Evolutionary conservation across 2,888 invertebrate species (phyloP).

Genomic region (Eucera pruinosa): DNA sequence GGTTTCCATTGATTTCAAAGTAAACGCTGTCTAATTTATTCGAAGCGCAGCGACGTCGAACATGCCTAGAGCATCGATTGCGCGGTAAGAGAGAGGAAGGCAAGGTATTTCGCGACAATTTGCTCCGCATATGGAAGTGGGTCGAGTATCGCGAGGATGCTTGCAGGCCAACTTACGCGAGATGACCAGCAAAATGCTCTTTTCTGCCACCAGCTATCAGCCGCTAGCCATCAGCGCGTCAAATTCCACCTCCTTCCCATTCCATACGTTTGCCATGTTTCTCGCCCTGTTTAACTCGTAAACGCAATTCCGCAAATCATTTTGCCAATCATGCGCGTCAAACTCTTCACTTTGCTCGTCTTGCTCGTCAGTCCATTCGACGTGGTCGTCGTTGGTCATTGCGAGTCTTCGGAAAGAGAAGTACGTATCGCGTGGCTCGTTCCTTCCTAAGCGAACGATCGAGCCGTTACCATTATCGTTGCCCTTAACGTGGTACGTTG

Average conservation of each 20-base stretch:
- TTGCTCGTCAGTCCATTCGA: slow-evolving; percentile 5
- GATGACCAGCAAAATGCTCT: slow-evolving; percentile 26
- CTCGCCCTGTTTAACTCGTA: neutral
- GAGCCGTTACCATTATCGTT: neutral
- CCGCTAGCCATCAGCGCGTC: neutral
- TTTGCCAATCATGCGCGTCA: slow-evolving; percentile 27
- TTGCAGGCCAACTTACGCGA: no score
- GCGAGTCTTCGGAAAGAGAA: neutral
- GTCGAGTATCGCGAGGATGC: neutral
- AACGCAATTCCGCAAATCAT: neutral
- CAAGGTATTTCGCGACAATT: neutral
- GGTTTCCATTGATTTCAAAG: neutral
- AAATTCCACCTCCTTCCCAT: neutral
- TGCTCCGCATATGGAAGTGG: neutral
- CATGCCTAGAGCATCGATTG: neutral
- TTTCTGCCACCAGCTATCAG: no score
- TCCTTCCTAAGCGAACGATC: slow-evolving; percentile 21
- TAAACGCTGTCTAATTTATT: neutral
- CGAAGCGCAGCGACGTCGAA: no score
- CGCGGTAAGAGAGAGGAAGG: slow-evolving; percentile 1
- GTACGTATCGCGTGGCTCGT: neutral
- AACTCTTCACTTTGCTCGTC: neutral
- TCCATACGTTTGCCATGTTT: neutral
- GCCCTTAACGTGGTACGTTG: neutral
- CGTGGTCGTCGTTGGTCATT: neutral